Base-by-base conservation (phyloP, 1,140 invertebrate species). In the Medauroidea extradentata region DNA sequence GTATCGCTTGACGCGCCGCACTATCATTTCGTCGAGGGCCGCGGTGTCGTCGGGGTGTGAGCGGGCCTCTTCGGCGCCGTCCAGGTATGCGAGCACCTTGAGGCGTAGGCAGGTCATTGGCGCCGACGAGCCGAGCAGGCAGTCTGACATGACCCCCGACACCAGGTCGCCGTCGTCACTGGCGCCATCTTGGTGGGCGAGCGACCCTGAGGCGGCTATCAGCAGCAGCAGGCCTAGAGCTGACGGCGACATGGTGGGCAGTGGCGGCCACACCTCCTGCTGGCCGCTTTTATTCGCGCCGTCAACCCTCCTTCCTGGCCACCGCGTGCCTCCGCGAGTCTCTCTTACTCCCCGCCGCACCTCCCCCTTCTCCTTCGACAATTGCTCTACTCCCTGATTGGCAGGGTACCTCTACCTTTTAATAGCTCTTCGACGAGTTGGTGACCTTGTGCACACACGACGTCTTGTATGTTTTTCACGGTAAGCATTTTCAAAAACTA, bases 11-110 rank as follows among this genome's bases (percentile, higher is more conserved):
- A 83, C 82, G 62, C 89, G 82, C 48, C 87, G 82, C 54, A 85
- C 83, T 57, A 91, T 84, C 25, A 86, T 84, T 68, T 87, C 85
- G 63, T 90, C 88, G 49, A 90, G 79, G 51, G 86, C 78, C 41
- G 78, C 34, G 0, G 76, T 71, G 19, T 77, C 72, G 52, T 50
- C 75, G 29, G 29, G 29, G 29, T 7, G 29, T 4, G 29, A 4
- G 4, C 52, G 42, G 2, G 18, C 53, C 2, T 25, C 42, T 14
- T 49, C 21, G 16, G 39, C 59, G 27, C 86, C 84, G 71, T 90
- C 87, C 69, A 91, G 73, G 73, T 85, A 89, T 44, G 78, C 80
- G 8, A 91, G 74, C 52, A 90, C 82, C 71, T 88, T 85, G 65
- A 81, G 79, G 71, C 90, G 89, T 43, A 90, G 75, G 65, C 89